phyloP scores from a whole-genome alignment of 2,113 vertebrate species.

The Corydoras sp. region DNA sequence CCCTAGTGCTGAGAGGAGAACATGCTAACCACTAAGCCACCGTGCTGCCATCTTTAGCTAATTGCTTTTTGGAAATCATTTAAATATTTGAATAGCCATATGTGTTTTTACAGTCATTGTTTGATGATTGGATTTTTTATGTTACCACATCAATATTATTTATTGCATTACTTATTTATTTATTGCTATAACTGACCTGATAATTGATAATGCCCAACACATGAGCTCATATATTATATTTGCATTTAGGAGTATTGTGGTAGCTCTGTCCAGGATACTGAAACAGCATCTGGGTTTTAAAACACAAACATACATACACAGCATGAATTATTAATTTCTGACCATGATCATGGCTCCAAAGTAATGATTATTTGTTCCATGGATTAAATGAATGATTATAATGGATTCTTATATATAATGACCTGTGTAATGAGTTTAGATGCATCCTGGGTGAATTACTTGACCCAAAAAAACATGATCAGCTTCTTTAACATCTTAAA shows the following conservation, averaged over 20 bases:
- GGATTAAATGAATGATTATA: conserved; percentile 22
- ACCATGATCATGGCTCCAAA: conserved; percentile 1
- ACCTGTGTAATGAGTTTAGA: conserved; percentile 17
- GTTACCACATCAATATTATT: no score
- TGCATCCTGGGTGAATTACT: conserved; percentile 35
- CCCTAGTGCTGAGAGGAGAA: no score
- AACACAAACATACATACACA: neutral
- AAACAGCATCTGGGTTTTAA: conserved; percentile 16
- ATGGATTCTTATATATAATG: conserved; percentile 18
- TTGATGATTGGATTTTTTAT: no score
- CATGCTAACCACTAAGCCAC: no score
- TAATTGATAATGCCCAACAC: no score
- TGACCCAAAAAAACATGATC: conserved; percentile 48
- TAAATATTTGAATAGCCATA: no score
- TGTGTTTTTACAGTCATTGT: no score
- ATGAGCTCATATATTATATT: no score
- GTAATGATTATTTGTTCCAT: conserved; percentile 5
- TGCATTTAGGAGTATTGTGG: neutral
- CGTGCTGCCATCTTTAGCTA: no score
- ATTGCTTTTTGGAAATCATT: no score
- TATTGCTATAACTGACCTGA: no score
- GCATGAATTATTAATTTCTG: neutral
- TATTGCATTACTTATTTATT: no score
- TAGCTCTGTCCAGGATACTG: conserved; percentile 42
- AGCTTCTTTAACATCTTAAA: conserved; percentile 25